phyloP scores from a whole-genome alignment of 2,113 vertebrate species.

The Labrus mixtus region DNA sequence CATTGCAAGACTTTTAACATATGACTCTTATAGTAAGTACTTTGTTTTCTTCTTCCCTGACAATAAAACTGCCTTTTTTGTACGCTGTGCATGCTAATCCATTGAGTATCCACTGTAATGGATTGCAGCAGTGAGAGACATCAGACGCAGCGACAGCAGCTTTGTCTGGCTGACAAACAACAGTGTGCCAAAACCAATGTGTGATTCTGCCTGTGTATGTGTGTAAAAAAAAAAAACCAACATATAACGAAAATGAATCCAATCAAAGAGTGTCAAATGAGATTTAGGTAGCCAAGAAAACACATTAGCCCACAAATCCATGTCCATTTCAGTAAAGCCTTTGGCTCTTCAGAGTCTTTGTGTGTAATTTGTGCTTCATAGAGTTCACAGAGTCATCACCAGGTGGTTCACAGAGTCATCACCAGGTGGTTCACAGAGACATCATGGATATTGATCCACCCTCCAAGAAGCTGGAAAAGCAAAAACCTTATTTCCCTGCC shows the following conservation, averaged over 20 bases:
- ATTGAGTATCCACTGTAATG: constrained; percentile 31
- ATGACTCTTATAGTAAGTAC: constrained; percentile 29
- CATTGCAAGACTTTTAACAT: constrained; percentile 36
- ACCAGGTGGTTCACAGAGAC: constrained; percentile 10
- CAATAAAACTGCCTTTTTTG: not conserved
- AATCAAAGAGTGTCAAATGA: constrained; percentile 31
- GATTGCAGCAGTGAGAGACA: constrained; percentile 13
- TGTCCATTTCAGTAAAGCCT: not conserved
- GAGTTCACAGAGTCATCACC: not conserved
- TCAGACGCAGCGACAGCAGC: constrained; percentile 12
- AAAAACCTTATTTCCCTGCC: constrained; percentile 17
- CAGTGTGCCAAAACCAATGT: not conserved
- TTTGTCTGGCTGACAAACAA: constrained; percentile 37
- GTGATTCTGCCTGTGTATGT: not conserved
- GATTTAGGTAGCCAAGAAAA: constrained; percentile 22
- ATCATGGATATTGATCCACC: constrained; percentile 46
- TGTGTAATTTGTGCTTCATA: constrained; percentile 7
- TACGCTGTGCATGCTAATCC: constrained; percentile 1
- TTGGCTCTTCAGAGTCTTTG: not conserved
- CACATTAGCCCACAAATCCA: constrained; percentile 22
- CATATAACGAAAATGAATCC: not conserved
- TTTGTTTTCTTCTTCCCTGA: constrained; percentile 40
- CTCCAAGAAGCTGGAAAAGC: not conserved
- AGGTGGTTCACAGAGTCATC: constrained; percentile 1
- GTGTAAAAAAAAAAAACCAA: not conserved